Evolutionary conservation across 30 jellyfish, hydroid and myxozoan genomes (phyloP).

Genomic region (Phacellophora camtschatica): DNA sequence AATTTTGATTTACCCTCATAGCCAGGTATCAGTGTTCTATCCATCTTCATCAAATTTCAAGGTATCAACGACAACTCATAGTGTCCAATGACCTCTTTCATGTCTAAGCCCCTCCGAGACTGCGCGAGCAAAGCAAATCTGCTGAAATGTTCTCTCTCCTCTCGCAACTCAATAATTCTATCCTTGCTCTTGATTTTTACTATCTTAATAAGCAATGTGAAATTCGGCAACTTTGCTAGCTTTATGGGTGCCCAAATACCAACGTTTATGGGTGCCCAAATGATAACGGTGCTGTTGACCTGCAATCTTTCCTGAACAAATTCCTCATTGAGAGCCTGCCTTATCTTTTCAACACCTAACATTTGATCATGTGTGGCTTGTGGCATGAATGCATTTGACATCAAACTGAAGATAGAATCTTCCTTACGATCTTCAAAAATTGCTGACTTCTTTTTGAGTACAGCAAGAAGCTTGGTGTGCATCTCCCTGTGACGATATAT

Average conservation of each 20-base stretch:
- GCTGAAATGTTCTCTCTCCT: background rate
- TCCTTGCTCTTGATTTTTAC: slow-evolving; percentile 3
- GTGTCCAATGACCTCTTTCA: slow-evolving; percentile 12
- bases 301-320: background rate
- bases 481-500: too few relatives aligned
- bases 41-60: background rate
- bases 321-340: background rate
- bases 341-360: background rate
- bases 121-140: slow-evolving; percentile 14
- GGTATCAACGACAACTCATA: slow-evolving; percentile 10
- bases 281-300: background rate
- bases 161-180: slow-evolving; percentile 9
- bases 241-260: slow-evolving; percentile 7
- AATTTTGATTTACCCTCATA: background rate
- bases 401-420: too few relatives aligned
- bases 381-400: too few relatives aligned
- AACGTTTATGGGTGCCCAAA: background rate
- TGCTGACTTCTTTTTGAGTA: too few relatives aligned
- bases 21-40: slow-evolving; percentile 17
- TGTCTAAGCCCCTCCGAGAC: background rate
- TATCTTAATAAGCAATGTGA: background rate
- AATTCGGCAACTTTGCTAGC: background rate
- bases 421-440: too few relatives aligned
- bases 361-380: background rate
- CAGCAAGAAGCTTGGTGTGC: too few relatives aligned